Evolutionary conservation across 2,113 vertebrate genomes (phyloP).

Genomic region (Erpornis zantholeuca): DNA sequence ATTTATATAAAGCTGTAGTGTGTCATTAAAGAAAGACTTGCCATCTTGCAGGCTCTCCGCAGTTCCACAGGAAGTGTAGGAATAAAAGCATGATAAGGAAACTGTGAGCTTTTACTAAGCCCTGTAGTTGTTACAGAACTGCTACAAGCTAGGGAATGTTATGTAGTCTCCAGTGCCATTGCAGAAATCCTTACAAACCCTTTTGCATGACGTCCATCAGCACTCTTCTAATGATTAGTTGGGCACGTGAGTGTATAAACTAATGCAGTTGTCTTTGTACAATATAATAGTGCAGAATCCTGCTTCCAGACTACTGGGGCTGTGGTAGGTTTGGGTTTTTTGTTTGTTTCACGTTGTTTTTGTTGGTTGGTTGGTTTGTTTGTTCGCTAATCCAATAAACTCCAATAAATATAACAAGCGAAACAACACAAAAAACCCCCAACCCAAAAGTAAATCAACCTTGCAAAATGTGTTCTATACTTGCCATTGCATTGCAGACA

Average conservation of each 20-base stretch:
- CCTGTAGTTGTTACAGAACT: not conserved
- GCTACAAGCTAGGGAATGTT: not conserved
- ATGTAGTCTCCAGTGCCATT: not conserved
- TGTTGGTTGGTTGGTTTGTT: not conserved
- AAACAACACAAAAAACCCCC: not conserved
- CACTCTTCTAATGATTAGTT: not conserved
- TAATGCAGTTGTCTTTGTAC: not conserved
- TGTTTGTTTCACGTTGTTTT: not conserved
- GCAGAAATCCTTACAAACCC: not conserved
- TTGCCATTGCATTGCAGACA: not conserved
- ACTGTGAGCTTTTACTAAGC: not conserved
- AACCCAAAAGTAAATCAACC: not conserved
- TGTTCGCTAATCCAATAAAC: not conserved
- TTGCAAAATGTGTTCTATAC: not conserved
- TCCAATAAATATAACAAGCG: not conserved
- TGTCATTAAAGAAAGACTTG: not conserved
- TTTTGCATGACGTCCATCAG: not conserved
- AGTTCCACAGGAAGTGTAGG: not conserved
- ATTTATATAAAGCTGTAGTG: not conserved
- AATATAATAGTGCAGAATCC: not conserved
- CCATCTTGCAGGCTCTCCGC: not conserved
- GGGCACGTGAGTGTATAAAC: not conserved
- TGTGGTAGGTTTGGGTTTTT: not conserved
- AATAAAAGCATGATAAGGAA: not conserved
- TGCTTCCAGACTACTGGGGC: not conserved